These are phyloP conservation scores for Sarcophaga bullata DNA, from an alignment of 1,140 invertebrate genomes.

Conservation along the genomic window DNA sequence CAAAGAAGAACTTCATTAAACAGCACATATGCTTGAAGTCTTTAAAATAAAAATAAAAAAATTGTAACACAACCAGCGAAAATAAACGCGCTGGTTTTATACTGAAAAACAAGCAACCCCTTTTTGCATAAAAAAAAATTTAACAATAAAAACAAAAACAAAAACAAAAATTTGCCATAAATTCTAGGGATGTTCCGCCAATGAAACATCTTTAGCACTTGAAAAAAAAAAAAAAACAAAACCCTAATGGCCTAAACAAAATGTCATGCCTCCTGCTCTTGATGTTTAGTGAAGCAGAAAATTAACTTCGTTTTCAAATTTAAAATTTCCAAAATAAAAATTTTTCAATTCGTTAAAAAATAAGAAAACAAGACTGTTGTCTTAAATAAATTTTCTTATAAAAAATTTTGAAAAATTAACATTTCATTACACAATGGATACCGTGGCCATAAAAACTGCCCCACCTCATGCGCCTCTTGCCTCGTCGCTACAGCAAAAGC, in stretches of 20 bases:
- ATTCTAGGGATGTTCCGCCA: neutral
- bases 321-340: neutral
- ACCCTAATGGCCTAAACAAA: neutral
- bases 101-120: neutral
- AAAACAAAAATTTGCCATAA: neutral
- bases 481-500: constrained; percentile 45
- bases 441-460: constrained; percentile 61
- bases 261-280: neutral
- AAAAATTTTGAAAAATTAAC: neutral
- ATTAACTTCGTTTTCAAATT: neutral
- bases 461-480: constrained; percentile 61
- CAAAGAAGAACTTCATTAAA: neutral
- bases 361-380: neutral
- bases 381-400: neutral
- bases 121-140: neutral
- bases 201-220: neutral
- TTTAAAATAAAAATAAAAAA: neutral
- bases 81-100: neutral
- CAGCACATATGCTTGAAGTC: constrained; percentile 20
- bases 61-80: constrained; percentile 7
- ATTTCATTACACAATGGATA: constrained; percentile 53
- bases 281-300: neutral
- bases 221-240: neutral
- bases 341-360: neutral
- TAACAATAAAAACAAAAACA: neutral